phyloP scores from a whole-genome alignment of 2,888 invertebrate genomes.

The Neria commutata region DNA sequence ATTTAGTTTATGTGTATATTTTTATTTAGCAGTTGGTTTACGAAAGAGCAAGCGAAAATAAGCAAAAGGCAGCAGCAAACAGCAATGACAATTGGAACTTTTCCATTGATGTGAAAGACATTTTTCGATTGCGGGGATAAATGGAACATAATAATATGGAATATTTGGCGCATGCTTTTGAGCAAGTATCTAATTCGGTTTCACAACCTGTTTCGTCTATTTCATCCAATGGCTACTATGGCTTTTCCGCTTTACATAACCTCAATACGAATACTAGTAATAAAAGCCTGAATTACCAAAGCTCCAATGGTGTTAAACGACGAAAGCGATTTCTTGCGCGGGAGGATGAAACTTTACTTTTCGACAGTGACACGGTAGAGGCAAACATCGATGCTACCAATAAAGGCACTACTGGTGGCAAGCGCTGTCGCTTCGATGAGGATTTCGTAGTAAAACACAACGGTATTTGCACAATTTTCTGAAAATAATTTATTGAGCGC shows the following conservation, averaged over 20 bases:
- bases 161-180: conserved; percentile 28
- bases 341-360: conserved; percentile 9
- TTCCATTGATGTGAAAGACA: too few relatives aligned
- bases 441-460: conserved; percentile 52
- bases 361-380: conserved; percentile 24
- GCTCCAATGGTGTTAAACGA: conserved; percentile 18
- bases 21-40: too few relatives aligned
- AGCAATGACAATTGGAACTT: too few relatives aligned
- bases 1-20: too few relatives aligned
- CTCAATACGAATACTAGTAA: conserved; percentile 37
- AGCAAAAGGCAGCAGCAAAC: too few relatives aligned
- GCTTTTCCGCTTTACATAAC: conserved; percentile 46
- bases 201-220: conserved; percentile 47
- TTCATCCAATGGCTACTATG: conserved; percentile 56
- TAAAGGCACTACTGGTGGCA: conserved; percentile 39
- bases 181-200: conserved; percentile 54
- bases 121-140: too few relatives aligned
- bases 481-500: not conserved
- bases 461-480: conserved; percentile 38
- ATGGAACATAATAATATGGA: conserved; percentile 31
- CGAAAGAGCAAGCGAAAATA: too few relatives aligned
- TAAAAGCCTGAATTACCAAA: conserved; percentile 31
- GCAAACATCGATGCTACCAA: conserved; percentile 27
- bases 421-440: conserved; percentile 55
- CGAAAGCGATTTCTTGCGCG: conserved; percentile 27